These are phyloP conservation scores for Tarsius wallacei DNA, from an alignment of 2,797 vertebrate species.

Conservation along the genomic window DNA sequence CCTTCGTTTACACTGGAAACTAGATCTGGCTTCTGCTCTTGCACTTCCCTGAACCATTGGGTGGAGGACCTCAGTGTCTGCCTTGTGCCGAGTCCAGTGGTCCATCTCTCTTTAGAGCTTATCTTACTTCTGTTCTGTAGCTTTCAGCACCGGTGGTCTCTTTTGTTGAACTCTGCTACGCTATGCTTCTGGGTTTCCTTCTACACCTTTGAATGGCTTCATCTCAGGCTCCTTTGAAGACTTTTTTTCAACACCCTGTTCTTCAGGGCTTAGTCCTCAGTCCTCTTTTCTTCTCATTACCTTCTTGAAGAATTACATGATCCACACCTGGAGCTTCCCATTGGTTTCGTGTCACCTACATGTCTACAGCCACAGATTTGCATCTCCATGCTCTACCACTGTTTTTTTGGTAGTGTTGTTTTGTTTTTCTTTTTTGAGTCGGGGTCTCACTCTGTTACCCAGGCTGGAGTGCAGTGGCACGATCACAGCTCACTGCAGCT, in stretches of 20 bases:
- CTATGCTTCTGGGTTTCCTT: neutral
- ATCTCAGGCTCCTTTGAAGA: neutral
- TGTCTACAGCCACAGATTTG: neutral
- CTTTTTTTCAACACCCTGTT: neutral
- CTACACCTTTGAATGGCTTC: neutral
- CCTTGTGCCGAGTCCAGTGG: neutral
- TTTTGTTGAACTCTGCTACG: neutral
- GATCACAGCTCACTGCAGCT: too few species aligned
- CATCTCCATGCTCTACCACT: neutral
- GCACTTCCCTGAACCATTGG: neutral
- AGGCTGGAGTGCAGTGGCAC: too few species aligned
- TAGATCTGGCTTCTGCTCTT: neutral
- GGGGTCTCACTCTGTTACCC: too few species aligned
- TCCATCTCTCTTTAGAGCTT: neutral
- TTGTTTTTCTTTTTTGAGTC: too few species aligned
- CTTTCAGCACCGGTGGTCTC: neutral
- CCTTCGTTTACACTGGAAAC: neutral
- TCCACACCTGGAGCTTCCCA: neutral
- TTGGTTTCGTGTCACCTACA: neutral
- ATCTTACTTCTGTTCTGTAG: fast-evolving
- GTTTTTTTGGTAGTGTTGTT: neutral
- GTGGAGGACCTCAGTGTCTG: neutral
- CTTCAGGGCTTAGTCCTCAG: neutral
- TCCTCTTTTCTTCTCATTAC: neutral
- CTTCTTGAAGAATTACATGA: neutral